These are phyloP conservation scores for Macropodus opercularis DNA, from an alignment of 2,797 vertebrate species.

Conservation along the genomic window DNA sequence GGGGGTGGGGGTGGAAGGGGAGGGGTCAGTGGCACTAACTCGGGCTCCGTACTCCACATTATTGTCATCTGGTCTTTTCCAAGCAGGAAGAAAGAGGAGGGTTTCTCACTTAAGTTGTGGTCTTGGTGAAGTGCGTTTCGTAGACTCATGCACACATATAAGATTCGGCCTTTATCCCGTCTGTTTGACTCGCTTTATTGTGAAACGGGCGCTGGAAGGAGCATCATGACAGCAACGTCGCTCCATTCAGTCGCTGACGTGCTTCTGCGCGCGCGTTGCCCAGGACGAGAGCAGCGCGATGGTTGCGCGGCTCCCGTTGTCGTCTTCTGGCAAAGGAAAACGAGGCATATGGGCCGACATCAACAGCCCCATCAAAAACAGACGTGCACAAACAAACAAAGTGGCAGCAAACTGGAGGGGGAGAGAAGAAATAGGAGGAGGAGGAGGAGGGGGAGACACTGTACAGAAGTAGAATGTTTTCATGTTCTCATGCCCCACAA, in stretches of 20 bases:
- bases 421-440: neutral
- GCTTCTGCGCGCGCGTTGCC: too few relatives aligned
- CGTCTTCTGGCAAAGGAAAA: constrained; percentile 56
- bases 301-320: constrained; percentile 37
- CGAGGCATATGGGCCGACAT: constrained; percentile 53
- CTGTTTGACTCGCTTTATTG: constrained; percentile 40
- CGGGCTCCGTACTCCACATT: constrained; percentile 72
- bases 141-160: constrained; percentile 52
- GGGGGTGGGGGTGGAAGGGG: constrained; percentile 62
- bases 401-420: constrained; percentile 58
- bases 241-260: too few relatives aligned
- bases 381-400: constrained; percentile 72
- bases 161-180: constrained; percentile 33
- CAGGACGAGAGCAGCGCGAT: too few relatives aligned
- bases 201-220: constrained; percentile 10
- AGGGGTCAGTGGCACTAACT: constrained; percentile 67
- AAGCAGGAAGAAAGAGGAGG: constrained; percentile 59
- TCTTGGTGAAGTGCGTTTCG: constrained; percentile 61
- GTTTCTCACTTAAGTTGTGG: constrained; percentile 57
- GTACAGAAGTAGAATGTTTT: constrained; percentile 65
- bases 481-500: constrained; percentile 61
- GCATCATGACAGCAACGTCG: constrained; percentile 7
- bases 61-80: constrained; percentile 80
- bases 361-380: constrained; percentile 68
- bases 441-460: constrained; percentile 15